Evolutionary conservation across 2,888 invertebrate species (phyloP).

Genomic region (Parnassius mnemosyne): DNA sequence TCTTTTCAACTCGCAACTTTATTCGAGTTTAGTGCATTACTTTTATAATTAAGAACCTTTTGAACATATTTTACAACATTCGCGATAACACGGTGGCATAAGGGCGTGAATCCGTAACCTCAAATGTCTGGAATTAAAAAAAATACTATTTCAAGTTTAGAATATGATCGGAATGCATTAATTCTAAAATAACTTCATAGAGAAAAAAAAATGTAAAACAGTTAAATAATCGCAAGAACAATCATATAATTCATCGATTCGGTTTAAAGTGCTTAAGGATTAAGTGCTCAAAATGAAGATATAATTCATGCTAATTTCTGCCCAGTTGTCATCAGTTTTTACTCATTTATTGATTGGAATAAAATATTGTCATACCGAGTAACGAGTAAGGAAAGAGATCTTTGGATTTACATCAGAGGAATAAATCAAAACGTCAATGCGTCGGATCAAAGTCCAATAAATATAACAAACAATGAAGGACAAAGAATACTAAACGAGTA

Average conservation of each 20-base stretch:
- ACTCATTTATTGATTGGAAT: conserved; percentile 24
- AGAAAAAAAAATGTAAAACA: no score
- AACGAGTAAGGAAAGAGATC: conserved; percentile 1
- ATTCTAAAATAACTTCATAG: no score
- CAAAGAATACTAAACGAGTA: conserved; percentile 21
- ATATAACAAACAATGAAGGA: conserved; percentile 36
- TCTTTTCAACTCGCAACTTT: no score
- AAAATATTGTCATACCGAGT: conserved; percentile 24
- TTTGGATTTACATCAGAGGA: conserved; percentile 21
- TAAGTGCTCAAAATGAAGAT: background rate
- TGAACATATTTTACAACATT: no score
- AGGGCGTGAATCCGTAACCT: no score
- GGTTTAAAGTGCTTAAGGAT: conserved; percentile 1
- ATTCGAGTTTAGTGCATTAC: background rate
- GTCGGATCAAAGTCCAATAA: conserved; percentile 31
- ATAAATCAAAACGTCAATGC: conserved; percentile 38
- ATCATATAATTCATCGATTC: no score
- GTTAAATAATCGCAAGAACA: no score
- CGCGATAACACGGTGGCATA: no score
- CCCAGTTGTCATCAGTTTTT: conserved; percentile 29
- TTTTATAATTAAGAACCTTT: no score
- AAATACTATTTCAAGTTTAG: no score
- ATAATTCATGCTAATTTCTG: conserved; percentile 29
- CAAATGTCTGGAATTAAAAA: no score
- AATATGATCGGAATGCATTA: no score